Evolutionary conservation across 2,797 vertebrate species (phyloP), one percentile per base, ranked within the genome.

Genomic region (Poeciliopsis presidionis): DNA sequence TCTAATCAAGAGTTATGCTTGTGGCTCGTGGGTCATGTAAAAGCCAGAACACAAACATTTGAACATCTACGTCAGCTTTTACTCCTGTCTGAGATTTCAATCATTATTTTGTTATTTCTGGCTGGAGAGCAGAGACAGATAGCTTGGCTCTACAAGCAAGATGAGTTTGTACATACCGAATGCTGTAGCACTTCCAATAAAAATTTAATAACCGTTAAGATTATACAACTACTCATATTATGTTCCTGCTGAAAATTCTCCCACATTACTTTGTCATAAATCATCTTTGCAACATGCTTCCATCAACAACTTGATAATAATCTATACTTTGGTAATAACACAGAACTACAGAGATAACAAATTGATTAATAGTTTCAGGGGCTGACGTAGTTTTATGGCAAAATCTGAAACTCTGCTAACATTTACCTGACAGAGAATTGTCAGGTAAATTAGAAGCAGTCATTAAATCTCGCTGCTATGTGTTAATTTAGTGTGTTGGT

Each of bases 1-100:
- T 45, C 70, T 80, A 84, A 90, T 90, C 86, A 41, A 79, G 75
- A 86, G 75, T 82, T 87, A 81, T 47, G 78, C 63, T 67, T 49
- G 73, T n/a, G 39, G 61, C 78, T 87, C 70, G 18, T 4, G 30
- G 39, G 59, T 61, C 43, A 71, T 22, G 55, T 63, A 83, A 84
- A 81, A 36, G 41, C 47, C 46, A 83, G 74, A 71, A 47, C 67
- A 71, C 53, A 77, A 82, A 77, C 69, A 65, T 84, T 39, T 69
- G 74, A 53, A 76, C 57, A 36, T 57, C 20, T 51, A 77, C 16
- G 33, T 67, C 41, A 51, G 16, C 75, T 73, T 75, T 74, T 30
- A 16, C 43, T 47, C 75, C 51, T 45, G 22, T 71, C 3, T 47
- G 73, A 81, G 70, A 74, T 73, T 71, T 39, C 51, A 33, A 80